These are phyloP conservation scores for Asteroscopus sphinx DNA, from an alignment of 2,888 invertebrate genomes.

Conservation along the genomic window DNA sequence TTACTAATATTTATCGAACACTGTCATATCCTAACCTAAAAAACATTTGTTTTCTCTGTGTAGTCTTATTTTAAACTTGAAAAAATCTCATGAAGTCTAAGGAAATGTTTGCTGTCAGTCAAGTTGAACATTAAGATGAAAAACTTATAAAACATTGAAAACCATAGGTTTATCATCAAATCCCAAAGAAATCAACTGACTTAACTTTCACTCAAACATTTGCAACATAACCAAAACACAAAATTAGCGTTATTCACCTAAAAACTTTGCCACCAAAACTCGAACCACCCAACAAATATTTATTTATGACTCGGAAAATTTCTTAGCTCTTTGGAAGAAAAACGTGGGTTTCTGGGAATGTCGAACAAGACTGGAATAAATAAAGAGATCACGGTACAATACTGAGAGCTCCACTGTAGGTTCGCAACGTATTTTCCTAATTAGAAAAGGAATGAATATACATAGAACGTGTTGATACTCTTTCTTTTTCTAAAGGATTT, in stretches of 20 bases:
- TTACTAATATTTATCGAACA: no score
- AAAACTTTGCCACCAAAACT: conserved; percentile 6
- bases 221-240: no score
- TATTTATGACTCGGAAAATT: conserved; percentile 61
- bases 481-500: conserved; percentile 9
- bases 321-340: conserved; percentile 55
- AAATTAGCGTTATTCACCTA: not conserved
- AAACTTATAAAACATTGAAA: no score
- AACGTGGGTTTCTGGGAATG: conserved; percentile 31
- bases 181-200: no score
- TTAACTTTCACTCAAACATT: no score
- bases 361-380: conserved; percentile 74
- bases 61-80: no score
- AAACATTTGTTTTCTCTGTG: no score
- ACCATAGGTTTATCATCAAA: no score
- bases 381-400: conserved; percentile 72
- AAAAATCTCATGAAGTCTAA: no score
- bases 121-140: no score
- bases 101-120: no score
- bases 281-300: conserved; percentile 28
- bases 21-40: no score
- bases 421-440: conserved; percentile 56
- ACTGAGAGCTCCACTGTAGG: conserved; percentile 55
- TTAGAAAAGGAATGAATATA: conserved; percentile 48
- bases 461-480: conserved; percentile 13